Base-by-base conservation (phyloP, 2,888 invertebrate genomes). In the Anagyrus pseudococci region DNA sequence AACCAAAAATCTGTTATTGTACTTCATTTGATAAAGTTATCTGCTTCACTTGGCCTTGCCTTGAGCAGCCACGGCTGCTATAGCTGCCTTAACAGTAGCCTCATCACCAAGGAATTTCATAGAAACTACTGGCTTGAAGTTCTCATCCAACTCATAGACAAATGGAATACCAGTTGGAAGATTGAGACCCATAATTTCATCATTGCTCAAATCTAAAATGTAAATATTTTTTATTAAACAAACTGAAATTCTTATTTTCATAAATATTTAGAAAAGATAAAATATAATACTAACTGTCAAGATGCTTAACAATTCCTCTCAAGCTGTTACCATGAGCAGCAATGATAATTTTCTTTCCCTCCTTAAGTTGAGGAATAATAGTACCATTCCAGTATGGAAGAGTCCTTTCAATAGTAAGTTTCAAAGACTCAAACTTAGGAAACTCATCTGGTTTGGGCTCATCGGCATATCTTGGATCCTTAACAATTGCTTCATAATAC, bases 321-420 rank as follows among this genome's bases (percentile, higher is more conserved):
- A 93, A 85, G 75, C 93, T 92, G 80, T 94, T 94, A 49, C 94
- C 94, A 75, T 94, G 94, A 23, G 93, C 92, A 29, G 91, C 93
- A 74, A 94, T 90, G 53, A 94, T 85, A 56, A 94, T 88, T 26
- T 82, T 87, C 76, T 91, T 90, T 54, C 93, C 93, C 71, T 86
- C 90, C 75, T 91, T 92, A 68, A 94, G 86, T 83, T 94, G 86
- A 70, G 95, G 88, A 74, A 94, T 87, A 81, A 98, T 88, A 46
- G 88, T 86, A 75, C 92, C 83, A 78, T 94, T 91, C 91, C 95
- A 96, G 76, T 90, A 94, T 0, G 96, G 96, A 69, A 92, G 82
- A 2, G 93, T 92, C 50, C 94, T 85, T 66, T 88, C 88, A 78
- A 93, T 91, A 2, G 93, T 92, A 53, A 93, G 83, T 75, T 93